phyloP scores from a whole-genome alignment of 1,140 invertebrate genomes.

The Sinonovacula constricta region DNA sequence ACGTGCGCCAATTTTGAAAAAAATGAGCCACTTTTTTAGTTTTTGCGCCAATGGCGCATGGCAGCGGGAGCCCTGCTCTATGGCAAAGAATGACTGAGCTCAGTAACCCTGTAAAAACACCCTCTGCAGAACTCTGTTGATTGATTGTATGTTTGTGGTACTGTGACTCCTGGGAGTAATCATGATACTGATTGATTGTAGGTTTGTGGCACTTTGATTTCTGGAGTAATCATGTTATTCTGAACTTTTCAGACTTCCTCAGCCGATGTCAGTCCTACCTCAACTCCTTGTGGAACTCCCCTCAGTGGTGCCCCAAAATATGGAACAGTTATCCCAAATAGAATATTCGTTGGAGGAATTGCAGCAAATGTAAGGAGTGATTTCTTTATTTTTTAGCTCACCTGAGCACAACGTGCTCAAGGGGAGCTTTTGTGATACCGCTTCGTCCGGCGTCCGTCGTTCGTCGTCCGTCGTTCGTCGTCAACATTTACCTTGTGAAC shows the following conservation, averaged over 20 bases:
- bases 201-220: no score
- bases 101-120: no score
- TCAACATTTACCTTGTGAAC: neutral
- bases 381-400: neutral
- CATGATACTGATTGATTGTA: no score
- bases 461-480: neutral
- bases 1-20: no score
- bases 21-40: no score
- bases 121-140: no score
- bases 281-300: constrained; percentile 71
- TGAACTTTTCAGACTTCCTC: constrained; percentile 75
- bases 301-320: constrained; percentile 79
- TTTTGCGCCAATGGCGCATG: no score
- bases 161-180: no score
- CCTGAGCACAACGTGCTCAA: neutral
- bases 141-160: no score
- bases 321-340: constrained; percentile 88
- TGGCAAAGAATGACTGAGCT: no score
- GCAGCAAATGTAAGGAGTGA: constrained; percentile 82
- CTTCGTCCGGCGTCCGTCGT: neutral
- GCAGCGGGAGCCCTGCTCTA: no score
- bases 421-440: neutral
- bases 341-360: constrained; percentile 97
- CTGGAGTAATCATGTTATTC: no score
- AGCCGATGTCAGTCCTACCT: constrained; percentile 73